Evolutionary conservation across 1,140 invertebrate species (phyloP).

Genomic region (Laodelphax striatellus): DNA sequence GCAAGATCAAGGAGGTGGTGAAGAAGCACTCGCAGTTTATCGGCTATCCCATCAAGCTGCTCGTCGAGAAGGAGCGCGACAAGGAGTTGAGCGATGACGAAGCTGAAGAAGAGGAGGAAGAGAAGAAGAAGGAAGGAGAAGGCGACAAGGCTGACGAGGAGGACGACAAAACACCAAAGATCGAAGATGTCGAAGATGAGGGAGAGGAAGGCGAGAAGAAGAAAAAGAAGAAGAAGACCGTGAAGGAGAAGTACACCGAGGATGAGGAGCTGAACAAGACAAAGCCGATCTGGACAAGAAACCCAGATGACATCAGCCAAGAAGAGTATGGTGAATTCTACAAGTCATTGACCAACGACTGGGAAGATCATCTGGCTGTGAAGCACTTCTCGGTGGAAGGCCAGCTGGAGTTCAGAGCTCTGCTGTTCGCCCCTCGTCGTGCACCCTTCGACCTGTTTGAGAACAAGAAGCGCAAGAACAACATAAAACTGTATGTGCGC

Average conservation of each 20-base stretch:
- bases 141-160: constrained; percentile 45
- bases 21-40: constrained; percentile 99
- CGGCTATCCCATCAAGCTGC: constrained; percentile 93
- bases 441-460: constrained; percentile 98
- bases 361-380: constrained; percentile 97
- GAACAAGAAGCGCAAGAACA: constrained; percentile 96
- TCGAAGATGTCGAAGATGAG: constrained; percentile 86
- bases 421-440: constrained; percentile 85
- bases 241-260: constrained; percentile 96
- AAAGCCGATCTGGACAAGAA: constrained; percentile 97
- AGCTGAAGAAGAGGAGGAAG: constrained; percentile 52
- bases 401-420: constrained; percentile 91
- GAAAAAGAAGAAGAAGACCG: constrained; percentile 90
- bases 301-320: constrained; percentile 93
- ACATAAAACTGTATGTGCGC: constrained; percentile 95
- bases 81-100: constrained; percentile 90
- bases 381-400: constrained; percentile 99
- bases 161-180: constrained; percentile 73
- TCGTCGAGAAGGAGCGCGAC: constrained; percentile 88
- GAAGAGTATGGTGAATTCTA: constrained; percentile 99
- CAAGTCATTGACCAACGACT: constrained; percentile 96
- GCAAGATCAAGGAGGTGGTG: constrained; percentile 90
- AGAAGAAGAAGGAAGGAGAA: constrained; percentile 43
- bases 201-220: constrained; percentile 65
- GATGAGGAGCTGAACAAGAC: constrained; percentile 99